Evolutionary conservation across 2,113 vertebrate genomes (phyloP), one percentile per base, ranked within the genome.

Genomic region (Tetrax tetrax): DNA sequence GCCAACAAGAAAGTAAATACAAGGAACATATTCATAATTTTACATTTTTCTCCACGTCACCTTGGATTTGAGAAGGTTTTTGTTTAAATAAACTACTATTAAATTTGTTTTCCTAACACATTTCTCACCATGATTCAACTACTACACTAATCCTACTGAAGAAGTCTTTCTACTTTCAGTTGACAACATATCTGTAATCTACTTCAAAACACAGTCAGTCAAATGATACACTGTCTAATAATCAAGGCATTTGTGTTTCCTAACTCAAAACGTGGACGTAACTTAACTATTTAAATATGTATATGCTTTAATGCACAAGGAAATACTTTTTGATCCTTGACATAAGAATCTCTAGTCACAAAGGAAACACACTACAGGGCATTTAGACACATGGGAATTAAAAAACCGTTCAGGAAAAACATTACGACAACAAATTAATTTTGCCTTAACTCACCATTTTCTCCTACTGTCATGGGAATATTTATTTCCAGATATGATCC

Each of bases 401-500:
- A 66, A 72, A 6, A 76, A 54, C 41, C 65, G 13, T 8, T 76
- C 53, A 59, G 35, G n/a, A n/a, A 79, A 63, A 28, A 76, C 11
- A 47, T 43, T 2, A 84, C 41, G 56, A 27, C 74, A 77, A 72
- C 4, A 85, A 91, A 76, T 33, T 33, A 61, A 29, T 25, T 81
- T 68, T 54, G 65, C n/a, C 6, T 68, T 81, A 89, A 83, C 98
- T 98, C 98, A 99, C 99, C 99, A 41, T 98, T 98, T 97, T 99
- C 98, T 77, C 98, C 97, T 33, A 99, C 99, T 83, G 98, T 99
- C 99, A 99, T 99, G 57, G 99, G 99, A 97, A 99, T 99, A 97
- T 99, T 99, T 96, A 99, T 98, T 98, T 99, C 99, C 98, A 99
- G 98, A 96, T 99, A 99, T n/a, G 99, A 99, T 86, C 99, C 99